Evolutionary conservation across 1,140 invertebrate genomes (phyloP).

Genomic region (Drosophila nannoptera): DNA sequence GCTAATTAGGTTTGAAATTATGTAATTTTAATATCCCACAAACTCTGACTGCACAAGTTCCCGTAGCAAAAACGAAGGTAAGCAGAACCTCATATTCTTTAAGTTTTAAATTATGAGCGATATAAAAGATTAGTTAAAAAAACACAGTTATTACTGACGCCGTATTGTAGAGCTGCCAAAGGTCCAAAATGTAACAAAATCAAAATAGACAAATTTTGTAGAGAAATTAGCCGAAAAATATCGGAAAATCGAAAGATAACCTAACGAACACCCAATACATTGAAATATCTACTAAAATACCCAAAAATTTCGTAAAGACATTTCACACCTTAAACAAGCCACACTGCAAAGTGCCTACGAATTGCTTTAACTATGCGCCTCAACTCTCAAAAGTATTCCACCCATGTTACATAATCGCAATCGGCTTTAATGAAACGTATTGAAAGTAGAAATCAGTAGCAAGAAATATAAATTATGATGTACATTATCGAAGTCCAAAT

Average conservation of each 20-base stretch:
- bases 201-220: constrained; percentile 34
- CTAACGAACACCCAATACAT: background rate
- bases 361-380: constrained; percentile 36
- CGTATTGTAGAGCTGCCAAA: constrained; percentile 36
- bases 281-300: background rate
- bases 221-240: constrained; percentile 20
- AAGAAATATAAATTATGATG: constrained; percentile 21
- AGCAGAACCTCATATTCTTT: no score
- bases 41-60: constrained; percentile 30
- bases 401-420: constrained; percentile 15
- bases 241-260: background rate
- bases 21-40: constrained; percentile 20
- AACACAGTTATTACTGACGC: constrained; percentile 9
- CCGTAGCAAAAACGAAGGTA: no score
- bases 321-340: constrained; percentile 11
- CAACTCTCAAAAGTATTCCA: constrained; percentile 15
- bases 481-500: constrained; percentile 47
- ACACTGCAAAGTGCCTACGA: constrained; percentile 56
- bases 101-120: background rate
- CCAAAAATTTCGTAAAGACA: constrained; percentile 7
- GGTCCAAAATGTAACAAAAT: constrained; percentile 37
- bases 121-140: constrained; percentile 5
- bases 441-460: constrained; percentile 13
- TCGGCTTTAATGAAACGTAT: constrained; percentile 27
- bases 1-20: constrained; percentile 28